Evolutionary conservation across 2,888 invertebrate genomes (phyloP).

Genomic region (Drosophila parthenogenetica): DNA sequence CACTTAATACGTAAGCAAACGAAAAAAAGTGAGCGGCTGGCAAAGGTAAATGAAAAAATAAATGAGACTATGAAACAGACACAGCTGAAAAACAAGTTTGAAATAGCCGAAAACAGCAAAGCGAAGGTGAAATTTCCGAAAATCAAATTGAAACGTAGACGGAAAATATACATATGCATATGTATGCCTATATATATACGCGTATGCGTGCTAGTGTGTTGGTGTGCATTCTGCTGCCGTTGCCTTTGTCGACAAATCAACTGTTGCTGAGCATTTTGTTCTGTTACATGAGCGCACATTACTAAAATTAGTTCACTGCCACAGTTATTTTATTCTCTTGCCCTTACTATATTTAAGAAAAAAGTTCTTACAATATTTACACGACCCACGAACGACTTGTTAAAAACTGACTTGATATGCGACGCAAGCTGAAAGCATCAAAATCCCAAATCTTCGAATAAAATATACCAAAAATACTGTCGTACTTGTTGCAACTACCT

Average conservation of each 20-base stretch:
- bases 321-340: conserved; percentile 21
- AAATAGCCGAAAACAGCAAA: conserved; percentile 80
- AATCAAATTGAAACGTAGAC: conserved; percentile 80
- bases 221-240: conserved; percentile 52
- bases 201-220: conserved; percentile 31
- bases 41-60: conserved; percentile 62
- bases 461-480: conserved; percentile 43
- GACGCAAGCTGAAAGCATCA: conserved; percentile 13
- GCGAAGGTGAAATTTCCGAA: conserved; percentile 78
- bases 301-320: conserved; percentile 18
- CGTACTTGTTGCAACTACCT: conserved; percentile 11
- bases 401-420: conserved; percentile 48
- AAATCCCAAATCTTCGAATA: conserved; percentile 18
- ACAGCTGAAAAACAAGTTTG: conserved; percentile 79
- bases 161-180: conserved; percentile 74
- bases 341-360: conserved; percentile 20
- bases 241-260: conserved; percentile 29
- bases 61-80: conserved; percentile 72
- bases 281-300: conserved; percentile 9
- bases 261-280: conserved; percentile 10
- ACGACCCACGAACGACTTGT: conserved; percentile 67
- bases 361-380: conserved; percentile 64
- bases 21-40: conserved; percentile 77
- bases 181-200: conserved; percentile 51
- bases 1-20: conserved; percentile 80